A percentile compares a stretch with the other conserved stretches of the same genome.
Conservation (phyloP, 2,888 invertebrate genomes). For the Syrphus vitripennis region DNA sequence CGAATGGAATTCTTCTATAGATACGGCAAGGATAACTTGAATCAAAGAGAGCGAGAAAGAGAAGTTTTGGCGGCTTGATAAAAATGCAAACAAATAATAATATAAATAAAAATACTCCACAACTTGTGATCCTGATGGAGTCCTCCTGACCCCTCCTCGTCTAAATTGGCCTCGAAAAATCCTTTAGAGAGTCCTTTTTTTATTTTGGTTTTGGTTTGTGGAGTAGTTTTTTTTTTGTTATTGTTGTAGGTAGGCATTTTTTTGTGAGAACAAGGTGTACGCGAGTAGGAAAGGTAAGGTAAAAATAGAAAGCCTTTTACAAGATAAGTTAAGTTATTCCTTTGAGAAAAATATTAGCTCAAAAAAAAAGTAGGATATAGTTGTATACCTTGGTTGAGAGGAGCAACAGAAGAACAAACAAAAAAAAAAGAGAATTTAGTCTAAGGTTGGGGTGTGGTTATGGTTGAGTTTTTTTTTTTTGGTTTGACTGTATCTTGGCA, state of each 20-base stretch:
- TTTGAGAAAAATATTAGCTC: constrained; percentile 17
- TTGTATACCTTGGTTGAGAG: background rate
- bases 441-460: constrained; percentile 20
- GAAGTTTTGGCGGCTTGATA: background rate
- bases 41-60: background rate
- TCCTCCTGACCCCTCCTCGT: constrained; percentile 49
- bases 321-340: constrained; percentile 19
- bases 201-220: too few relatives aligned
- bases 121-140: constrained; percentile 44
- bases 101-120: background rate
- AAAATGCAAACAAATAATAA: constrained; percentile 22
- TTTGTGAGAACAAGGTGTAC: background rate
- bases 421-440: background rate
- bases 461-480: background rate
- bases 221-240: background rate
- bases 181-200: constrained; percentile 4
- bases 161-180: constrained; percentile 58
- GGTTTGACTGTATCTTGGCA: background rate
- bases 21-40: background rate
- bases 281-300: background rate
- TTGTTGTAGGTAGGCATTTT: background rate
- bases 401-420: background rate
- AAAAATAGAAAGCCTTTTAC: background rate
- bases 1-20: constrained; percentile 26
- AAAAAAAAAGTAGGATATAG: background rate